phyloP scores from a whole-genome alignment of 1,140 invertebrate genomes.

The Helicoverpa zea region DNA sequence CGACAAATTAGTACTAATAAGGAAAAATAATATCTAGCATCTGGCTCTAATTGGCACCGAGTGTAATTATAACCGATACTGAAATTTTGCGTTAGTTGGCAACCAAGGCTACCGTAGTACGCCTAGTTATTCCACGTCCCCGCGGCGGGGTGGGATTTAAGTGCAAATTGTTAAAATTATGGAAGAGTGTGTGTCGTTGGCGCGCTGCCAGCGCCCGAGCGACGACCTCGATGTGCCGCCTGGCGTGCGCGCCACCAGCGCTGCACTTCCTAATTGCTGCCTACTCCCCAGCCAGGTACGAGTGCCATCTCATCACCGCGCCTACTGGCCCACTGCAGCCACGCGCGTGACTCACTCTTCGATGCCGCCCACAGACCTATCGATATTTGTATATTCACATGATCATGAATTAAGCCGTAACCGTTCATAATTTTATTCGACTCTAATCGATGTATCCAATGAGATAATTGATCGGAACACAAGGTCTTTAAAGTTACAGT shows the following conservation, averaged over 20 bases:
- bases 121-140: slow-evolving; percentile 26
- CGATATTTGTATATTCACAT: slow-evolving; percentile 46
- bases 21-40: not conserved
- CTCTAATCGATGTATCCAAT: slow-evolving; percentile 56
- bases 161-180: slow-evolving; percentile 68
- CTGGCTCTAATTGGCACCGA: not conserved
- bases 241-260: slow-evolving; percentile 42
- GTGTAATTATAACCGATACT: slow-evolving; percentile 23
- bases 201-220: slow-evolving; percentile 61
- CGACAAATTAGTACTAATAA: not conserved
- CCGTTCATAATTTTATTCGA: slow-evolving; percentile 48
- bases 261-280: slow-evolving; percentile 63
- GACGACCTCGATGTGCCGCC: slow-evolving; percentile 58
- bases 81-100: slow-evolving; percentile 23
- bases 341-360: slow-evolving; percentile 39
- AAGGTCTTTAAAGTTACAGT: slow-evolving; percentile 44
- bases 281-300: slow-evolving; percentile 55
- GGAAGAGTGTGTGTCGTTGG: slow-evolving; percentile 63
- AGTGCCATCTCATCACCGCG: slow-evolving; percentile 44
- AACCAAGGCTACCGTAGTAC: slow-evolving; percentile 15
- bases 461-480: slow-evolving; percentile 53
- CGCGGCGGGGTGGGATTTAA: slow-evolving; percentile 47
- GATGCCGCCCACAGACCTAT: slow-evolving; percentile 42
- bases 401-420: slow-evolving; percentile 52
- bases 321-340: slow-evolving; percentile 25